These are phyloP conservation scores for Orthosia incerta DNA, from an alignment of 2,888 invertebrate species.

Conservation along the genomic window DNA sequence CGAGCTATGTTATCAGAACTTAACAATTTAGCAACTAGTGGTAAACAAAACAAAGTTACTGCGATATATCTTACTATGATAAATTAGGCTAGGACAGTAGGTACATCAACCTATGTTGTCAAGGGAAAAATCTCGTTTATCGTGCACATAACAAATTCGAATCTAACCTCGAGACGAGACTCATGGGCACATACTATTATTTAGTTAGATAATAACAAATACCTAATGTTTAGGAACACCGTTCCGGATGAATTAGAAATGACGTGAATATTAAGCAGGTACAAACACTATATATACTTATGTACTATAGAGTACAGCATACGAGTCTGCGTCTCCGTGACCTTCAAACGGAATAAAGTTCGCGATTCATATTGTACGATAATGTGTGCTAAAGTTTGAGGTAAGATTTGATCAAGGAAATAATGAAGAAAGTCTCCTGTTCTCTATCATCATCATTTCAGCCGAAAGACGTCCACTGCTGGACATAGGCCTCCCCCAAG, in stretches of 20 bases:
- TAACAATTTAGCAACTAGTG: not conserved
- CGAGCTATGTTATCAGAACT: not conserved
- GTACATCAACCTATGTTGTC: not conserved
- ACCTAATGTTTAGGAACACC: not conserved
- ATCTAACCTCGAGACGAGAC: constrained; percentile 27
- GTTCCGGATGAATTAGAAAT: constrained; percentile 35
- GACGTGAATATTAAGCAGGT: constrained; percentile 28
- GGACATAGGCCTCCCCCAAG: too few relatives aligned
- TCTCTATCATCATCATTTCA: too few relatives aligned
- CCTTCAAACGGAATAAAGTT: constrained; percentile 21
- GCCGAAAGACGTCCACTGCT: too few relatives aligned
- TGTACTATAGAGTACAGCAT: not conserved
- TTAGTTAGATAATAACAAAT: constrained; percentile 3
- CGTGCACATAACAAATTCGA: not conserved
- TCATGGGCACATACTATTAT: not conserved
- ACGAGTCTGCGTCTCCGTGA: not conserved
- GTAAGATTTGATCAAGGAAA: not conserved
- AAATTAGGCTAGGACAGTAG: not conserved
- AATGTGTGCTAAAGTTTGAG: not conserved
- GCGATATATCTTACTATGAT: not conserved
- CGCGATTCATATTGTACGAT: not conserved
- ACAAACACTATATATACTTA: constrained; percentile 2
- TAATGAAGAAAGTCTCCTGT: not conserved
- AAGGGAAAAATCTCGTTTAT: not conserved
- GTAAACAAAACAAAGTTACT: not conserved